phyloP scores from a whole-genome alignment of 2,797 vertebrate genomes.

The Monodelphis domestica region DNA sequence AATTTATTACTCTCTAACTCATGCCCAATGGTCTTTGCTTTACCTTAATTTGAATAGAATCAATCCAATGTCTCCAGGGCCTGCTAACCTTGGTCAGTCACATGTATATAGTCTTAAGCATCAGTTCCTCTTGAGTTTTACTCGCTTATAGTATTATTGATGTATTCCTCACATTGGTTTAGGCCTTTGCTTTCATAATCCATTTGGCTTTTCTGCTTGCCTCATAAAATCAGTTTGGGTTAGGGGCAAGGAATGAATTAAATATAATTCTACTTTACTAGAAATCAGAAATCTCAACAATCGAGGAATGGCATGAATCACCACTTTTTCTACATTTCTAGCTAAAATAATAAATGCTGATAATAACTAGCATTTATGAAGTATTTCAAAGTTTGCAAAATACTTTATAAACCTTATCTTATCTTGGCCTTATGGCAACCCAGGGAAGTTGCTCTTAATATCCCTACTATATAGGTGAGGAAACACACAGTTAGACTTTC shows the following conservation, averaged over 20 bases:
- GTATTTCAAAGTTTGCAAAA: background rate
- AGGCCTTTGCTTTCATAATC: background rate
- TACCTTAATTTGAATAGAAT: background rate
- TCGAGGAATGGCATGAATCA: background rate
- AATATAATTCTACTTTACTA: background rate
- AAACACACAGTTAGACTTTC: too few species aligned
- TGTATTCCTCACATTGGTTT: background rate
- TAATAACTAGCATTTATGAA: background rate
- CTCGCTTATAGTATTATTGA: background rate
- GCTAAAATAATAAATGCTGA: background rate
- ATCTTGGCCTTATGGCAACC: background rate
- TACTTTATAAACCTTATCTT: background rate
- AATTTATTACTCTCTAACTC: background rate
- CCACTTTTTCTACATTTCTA: background rate
- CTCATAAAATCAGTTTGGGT: background rate
- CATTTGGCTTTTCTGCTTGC: background rate
- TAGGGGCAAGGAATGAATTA: background rate
- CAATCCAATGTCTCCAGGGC: background rate
- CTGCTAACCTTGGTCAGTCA: background rate
- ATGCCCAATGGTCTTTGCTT: background rate
- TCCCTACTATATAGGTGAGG: background rate
- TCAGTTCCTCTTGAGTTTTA: background rate
- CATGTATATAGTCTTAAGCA: background rate
- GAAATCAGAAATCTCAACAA: background rate
- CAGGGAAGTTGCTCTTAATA: background rate